A percentile compares a stretch with the other conserved stretches of the same genome.
Conservation (phyloP, 2,113 vertebrate species). For the Zapus hudsonius region DNA sequence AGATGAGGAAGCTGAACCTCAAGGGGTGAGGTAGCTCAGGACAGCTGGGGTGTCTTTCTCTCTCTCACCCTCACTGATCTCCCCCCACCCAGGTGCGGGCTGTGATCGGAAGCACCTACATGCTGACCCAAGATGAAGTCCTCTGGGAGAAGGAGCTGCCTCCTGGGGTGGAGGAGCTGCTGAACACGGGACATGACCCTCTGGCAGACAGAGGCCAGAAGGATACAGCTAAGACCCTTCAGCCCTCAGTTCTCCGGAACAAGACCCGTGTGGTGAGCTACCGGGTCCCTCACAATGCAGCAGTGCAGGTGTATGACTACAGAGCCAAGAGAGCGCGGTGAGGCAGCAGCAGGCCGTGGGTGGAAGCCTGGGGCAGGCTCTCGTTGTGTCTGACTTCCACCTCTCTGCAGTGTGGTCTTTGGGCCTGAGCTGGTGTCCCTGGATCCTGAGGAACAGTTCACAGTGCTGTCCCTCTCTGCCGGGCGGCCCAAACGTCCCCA, state of each 20-base stretch:
- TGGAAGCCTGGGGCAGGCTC: neutral
- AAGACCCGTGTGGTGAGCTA: conserved; percentile 90
- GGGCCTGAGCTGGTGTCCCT: conserved; percentile 93
- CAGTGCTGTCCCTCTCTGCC: conserved; percentile 91
- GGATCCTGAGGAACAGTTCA: conserved; percentile 94
- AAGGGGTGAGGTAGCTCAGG: neutral
- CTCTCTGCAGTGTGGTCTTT: conserved; percentile 89
- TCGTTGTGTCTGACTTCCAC: accelerated
- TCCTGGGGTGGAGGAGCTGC: conserved; percentile 87
- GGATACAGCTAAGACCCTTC: neutral
- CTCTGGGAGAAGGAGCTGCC: conserved; percentile 94
- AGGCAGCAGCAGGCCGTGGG: neutral
- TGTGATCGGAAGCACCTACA: conserved; percentile 93
- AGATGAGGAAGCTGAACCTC: neutral
- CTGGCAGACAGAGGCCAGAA: conserved; percentile 83
- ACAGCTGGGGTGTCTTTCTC: accelerated
- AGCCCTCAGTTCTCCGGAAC: conserved; percentile 59
- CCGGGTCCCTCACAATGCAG: conserved; percentile 92
- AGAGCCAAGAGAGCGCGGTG: conserved; percentile 91
- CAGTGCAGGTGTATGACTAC: conserved; percentile 95
- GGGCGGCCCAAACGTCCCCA: conserved; percentile 92
- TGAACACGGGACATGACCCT: conserved; percentile 84
- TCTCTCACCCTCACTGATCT: neutral
- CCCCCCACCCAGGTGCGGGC: conserved; percentile 87
- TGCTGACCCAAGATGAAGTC: conserved; percentile 93